A percentile compares a stretch with the other conserved stretches of the same genome.
Evolutionary conservation across 1,140 invertebrate genomes (phyloP).

Genomic region (Hirudo medicinalis): DNA sequence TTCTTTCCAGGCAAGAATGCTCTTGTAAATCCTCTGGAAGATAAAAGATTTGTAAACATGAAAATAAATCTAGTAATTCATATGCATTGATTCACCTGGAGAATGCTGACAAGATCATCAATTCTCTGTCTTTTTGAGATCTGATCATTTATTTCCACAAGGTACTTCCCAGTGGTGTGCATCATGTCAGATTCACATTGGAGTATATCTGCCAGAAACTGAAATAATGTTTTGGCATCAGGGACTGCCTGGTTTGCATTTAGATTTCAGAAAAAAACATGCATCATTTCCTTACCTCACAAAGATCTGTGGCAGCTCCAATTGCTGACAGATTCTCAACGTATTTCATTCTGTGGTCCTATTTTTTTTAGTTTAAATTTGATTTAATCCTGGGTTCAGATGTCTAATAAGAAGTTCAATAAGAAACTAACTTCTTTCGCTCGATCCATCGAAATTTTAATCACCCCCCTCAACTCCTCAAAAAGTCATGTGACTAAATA

Average conservation of each 20-base stretch:
- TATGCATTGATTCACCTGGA: neutral
- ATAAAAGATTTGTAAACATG: neutral
- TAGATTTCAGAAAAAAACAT: neutral
- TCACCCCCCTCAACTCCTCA: neutral
- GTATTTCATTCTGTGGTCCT: conserved; percentile 1
- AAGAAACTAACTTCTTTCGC: conserved; percentile 1
- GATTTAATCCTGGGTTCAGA: neutral
- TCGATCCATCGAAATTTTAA: neutral
- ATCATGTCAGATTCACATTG: conserved; percentile 5
- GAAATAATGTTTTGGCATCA: neutral
- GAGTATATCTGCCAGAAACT: neutral
- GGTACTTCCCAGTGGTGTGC: conserved; percentile 2
- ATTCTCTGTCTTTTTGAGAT: neutral
- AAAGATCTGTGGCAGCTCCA: neutral
- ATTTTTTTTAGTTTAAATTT: neutral
- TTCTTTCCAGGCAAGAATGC: neutral
- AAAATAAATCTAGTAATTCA: neutral
- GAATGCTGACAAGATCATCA: neutral
- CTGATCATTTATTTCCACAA: neutral
- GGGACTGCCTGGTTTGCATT: neutral
- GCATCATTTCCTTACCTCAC: neutral
- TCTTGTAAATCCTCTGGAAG: conserved; percentile 1
- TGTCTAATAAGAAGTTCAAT: no score
- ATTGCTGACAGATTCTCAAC: neutral
- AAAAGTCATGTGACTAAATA: no score